Conservation (phyloP, 2,797 vertebrate genomes). For the Odontamblyopus lacepedii region DNA sequence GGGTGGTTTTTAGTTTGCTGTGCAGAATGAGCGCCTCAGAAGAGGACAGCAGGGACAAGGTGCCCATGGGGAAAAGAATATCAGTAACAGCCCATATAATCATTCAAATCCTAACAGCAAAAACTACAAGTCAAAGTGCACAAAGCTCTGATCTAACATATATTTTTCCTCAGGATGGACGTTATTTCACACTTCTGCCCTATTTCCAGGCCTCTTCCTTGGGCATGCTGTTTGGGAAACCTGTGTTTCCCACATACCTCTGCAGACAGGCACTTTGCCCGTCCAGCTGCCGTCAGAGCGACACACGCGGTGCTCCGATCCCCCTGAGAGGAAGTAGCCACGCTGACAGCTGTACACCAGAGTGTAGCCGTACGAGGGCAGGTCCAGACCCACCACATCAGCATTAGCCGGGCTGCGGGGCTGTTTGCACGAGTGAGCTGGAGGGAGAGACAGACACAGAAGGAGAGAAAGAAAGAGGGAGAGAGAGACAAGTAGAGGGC, state of each 20-base stretch:
- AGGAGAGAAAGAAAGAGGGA: not conserved
- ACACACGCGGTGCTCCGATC: constrained; percentile 95
- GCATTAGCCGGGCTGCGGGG: constrained; percentile 89
- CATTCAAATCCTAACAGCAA: not conserved
- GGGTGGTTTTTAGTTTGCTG: no score
- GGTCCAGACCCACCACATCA: constrained; percentile 91
- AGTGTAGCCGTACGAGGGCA: constrained; percentile 92
- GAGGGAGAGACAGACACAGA: constrained; percentile 21
- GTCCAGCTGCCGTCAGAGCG: constrained; percentile 95
- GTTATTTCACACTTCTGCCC: constrained; percentile 17
- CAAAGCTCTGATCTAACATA: not conserved
- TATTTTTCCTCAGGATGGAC: not conserved
- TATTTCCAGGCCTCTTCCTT: not conserved
- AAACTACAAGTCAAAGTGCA: not conserved
- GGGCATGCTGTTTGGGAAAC: constrained; percentile 21
- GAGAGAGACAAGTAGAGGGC: constrained; percentile 32
- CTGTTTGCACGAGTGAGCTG: constrained; percentile 96
- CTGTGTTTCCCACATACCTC: constrained; percentile 77
- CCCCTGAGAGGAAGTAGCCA: constrained; percentile 92
- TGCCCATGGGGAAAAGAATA: not conserved
- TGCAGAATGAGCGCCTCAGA: not conserved
- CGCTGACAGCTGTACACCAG: constrained; percentile 94
- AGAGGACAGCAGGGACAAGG: not conserved
- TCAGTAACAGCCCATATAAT: not conserved
- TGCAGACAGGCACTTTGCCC: constrained; percentile 95